A percentile compares a stretch with the other conserved stretches of the same genome.
phyloP scores from a whole-genome alignment of 2,797 vertebrate genomes.

The Chaunax sp. region DNA sequence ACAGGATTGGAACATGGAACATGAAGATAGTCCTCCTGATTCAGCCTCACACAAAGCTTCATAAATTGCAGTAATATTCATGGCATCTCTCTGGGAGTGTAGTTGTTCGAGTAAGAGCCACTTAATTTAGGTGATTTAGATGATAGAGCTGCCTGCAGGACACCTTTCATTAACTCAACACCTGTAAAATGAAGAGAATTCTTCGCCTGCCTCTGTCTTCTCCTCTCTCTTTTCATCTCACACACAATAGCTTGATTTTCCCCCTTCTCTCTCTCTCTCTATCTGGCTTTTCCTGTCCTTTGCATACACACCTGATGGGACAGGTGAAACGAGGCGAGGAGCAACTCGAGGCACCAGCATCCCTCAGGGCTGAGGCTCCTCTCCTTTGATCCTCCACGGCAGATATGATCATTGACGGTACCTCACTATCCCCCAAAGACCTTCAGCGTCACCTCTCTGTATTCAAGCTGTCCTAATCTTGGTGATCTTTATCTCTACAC shows the following conservation, averaged over 20 bases:
- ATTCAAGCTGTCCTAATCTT: constrained; percentile 73
- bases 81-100: constrained; percentile 1
- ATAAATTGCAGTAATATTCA: constrained; percentile 12
- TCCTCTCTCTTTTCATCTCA: constrained; percentile 11
- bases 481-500: constrained; percentile 75
- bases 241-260: constrained; percentile 7
- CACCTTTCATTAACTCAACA: constrained; percentile 22
- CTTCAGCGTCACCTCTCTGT: constrained; percentile 43
- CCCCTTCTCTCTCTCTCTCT: neutral
- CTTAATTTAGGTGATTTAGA: constrained; percentile 21
- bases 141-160: constrained; percentile 32
- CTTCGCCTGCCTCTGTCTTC: neutral
- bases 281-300: constrained; percentile 1
- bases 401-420: constrained; percentile 79
- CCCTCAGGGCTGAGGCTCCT: constrained; percentile 67
- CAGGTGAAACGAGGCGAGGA: constrained; percentile 63
- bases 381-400: constrained; percentile 81
- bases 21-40: neutral
- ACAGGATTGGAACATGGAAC: neutral
- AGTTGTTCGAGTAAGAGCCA: constrained; percentile 5
- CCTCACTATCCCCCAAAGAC: constrained; percentile 37
- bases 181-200: constrained; percentile 21
- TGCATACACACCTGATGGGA: constrained; percentile 51
- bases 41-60: no score
- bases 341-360: constrained; percentile 53